Base-by-base conservation (phyloP, 2,113 vertebrate genomes). In the Vulpes vulpes region DNA sequence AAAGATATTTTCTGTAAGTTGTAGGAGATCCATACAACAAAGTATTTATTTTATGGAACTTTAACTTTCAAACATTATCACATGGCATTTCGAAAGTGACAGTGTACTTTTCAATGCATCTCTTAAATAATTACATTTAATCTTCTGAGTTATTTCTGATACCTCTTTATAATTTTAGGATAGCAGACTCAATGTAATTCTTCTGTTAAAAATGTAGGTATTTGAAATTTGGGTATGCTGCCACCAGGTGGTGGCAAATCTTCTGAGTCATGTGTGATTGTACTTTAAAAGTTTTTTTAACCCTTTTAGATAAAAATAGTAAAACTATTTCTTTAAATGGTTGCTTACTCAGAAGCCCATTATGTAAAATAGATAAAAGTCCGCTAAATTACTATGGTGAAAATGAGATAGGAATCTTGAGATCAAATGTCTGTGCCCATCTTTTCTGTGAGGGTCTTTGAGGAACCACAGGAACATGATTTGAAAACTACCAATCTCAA, bases 201-300 rank as follows among this genome's bases (percentile, higher is more conserved):
- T 80, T 78, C 67, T 49, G 57, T 38, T 38, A 67, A 95, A 95
- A 89, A 81, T 74, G 67, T 79, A 85, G 73, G 10, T 60, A 88
- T 78, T 86, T 94, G 97, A 97, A 81, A 88, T 97, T 97, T 97
- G 95, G 95, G 88, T 97, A 96, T 96, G 96, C 96, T 98, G 96
- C 97, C 96, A 96, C 97, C 97, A 98, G 97, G 97, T 98, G 97
- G 98, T 98, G 97, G 94, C 87, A 97, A 84, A 95, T 91, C 82
- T 85, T 96, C 84, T 73, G 84, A 89, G 86, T 89, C 76, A 53
- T 35, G 15, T 60, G 74, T 90, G 49, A 79, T 10, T 71, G 3
- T 25, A 53, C 49, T 89, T 71, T 92, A 79, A 91, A 92, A 51
- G 11, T 3, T 59, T 17, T 32, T 38, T 32, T 35, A 71, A 12